Evolutionary conservation across 2,113 vertebrate genomes (phyloP), one percentile per base, ranked within the genome.

Genomic region (Coreoperca whiteheadi): DNA sequence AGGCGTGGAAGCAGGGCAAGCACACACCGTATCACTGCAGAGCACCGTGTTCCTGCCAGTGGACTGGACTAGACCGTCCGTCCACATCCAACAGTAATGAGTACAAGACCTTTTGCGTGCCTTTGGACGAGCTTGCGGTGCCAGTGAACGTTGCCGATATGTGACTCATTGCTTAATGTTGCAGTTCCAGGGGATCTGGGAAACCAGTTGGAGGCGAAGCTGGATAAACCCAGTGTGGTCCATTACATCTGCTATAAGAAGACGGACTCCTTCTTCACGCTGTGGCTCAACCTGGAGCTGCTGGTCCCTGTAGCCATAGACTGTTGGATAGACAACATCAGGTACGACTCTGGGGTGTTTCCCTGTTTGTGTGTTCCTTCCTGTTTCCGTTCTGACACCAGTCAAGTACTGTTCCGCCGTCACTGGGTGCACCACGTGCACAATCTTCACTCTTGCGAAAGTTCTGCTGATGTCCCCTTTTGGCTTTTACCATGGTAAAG

Each of bases 251-350:
- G 98, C 91, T 98, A 96, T 77, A 99, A 98, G 96, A 99, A 95
- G 94, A 99, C 98, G 0, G 95, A 97, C 8, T 89, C 93, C 87
- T 99, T 97, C 90, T 99, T 98, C 92, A 99, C 98, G 0, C 94
- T 99, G 9, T 99, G 98, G 98, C 95, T 99, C 82, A 99, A 99
- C 92, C 93, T 99, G 32, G 98, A 99, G 85, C 95, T 98, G 86
- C 96, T 99, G 85, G 93, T 99, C 50, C 98, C 98, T 0, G 90
- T 98, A 21, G 96, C 97, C 90, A 99, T 99, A 79, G 98, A 99
- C 93, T 99, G 98, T 87, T 99, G 98, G 98, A 97, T 99, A 43
- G 98, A 99, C 94, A 99, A 99, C 87, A 99, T 99, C 87, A 97
- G 98, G 98, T 99, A 90, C 82, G 28, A 8, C 16, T n/a, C n/a